Evolutionary conservation across 2,888 invertebrate species (phyloP), one percentile per base, ranked within the genome.

Genomic region (Protonemura montana): DNA sequence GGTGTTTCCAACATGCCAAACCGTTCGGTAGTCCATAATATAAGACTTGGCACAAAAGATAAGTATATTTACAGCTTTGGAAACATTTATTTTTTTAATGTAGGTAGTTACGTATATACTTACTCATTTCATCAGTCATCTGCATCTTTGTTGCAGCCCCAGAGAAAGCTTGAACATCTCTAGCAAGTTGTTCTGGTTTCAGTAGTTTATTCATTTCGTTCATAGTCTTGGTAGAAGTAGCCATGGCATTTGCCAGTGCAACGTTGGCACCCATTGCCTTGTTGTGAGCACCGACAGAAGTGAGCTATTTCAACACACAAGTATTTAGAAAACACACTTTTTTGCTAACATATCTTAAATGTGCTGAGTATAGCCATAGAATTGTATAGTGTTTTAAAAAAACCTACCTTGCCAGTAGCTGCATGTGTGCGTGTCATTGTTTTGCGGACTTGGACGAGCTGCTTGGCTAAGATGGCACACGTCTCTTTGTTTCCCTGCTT

Each of bases 121-220:
- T 93, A 97, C 97, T 96, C 95, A 98, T 96, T 93, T 98, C 98
- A 92, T 98, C 98, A 0, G 97, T 96, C 97, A 98, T 98, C 89
- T 96, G 97, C 97, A 98, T 97, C 90, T 96, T 97, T 91, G 95
- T 95, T 89, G 95, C 95, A 59, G 97, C 97, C 90, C 94, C 94
- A 89, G 95, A 94, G 92, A 98, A 98, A 13, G 96, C 95, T 89
- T 95, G 94, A 93, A 98, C 94, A 88, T 95, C 96, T 88, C 95
- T 95, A 0, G 96, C 95, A 16, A 98, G 94, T 89, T 97, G 95
- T 90, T 96, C 95, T 0, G 98, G 97, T 89, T 96, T 96, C 94
- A 98, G 94, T 0, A 96, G 92, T 90, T 95, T 95, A 91, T 98
- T 98, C 94, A 98, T 97, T 89, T 94, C 93, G 10, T 94, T 94